Base-by-base conservation (phyloP, 92 coral and sea anemone genomes). In the Paragorgia papillata region DNA sequence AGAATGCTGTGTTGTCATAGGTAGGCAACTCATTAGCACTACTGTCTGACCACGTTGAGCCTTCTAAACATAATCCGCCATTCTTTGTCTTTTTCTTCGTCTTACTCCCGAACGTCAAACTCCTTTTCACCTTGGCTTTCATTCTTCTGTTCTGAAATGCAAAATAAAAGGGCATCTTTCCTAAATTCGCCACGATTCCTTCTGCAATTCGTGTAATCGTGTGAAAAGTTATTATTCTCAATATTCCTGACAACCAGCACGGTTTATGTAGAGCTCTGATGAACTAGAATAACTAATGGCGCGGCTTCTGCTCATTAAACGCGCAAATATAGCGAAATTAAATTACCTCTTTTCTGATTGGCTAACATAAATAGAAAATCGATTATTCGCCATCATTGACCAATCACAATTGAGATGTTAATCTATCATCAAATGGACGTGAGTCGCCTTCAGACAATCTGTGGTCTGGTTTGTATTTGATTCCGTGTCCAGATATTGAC, bases 141-240 rank as follows among this genome's bases (percentile, higher is more conserved):
- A 32, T 21, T 63, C 78, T 57, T 31, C 64, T 10, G 75, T 68
- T 68, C 26, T 71, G 78, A 54, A 53, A 71, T 1, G 78, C 78
- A 39, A 71, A 71, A 58, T 71, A 71, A 58, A 71, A 71, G 32
- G 78, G 78, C 78, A 71, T 71, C 33, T 71, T 35, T 68, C 53
- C 53, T 18, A 22, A 5, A 53, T 31, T 17, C 78, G 31, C 78
- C 43, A n/a, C 9, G 41, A 15, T 9, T 7, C 3, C 20, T 17
- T 68, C 9, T 28, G 55, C 9, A 2, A 7, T 68, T 21, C 40
- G 1, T 29, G 35, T 14, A 31, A 53, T 66, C 18, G 29, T 68
- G 25, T 68, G 35, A 44, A 26, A 26, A n/a, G 1, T 26, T n/a
- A n/a, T n/a, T 44, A 29, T 46, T 68, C 27, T 44, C 40, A 68